Percentiles rank a stretch among this genome's conserved stretches.
Conservation (phyloP, 2,113 vertebrate species). For the Channa argus region DNA sequence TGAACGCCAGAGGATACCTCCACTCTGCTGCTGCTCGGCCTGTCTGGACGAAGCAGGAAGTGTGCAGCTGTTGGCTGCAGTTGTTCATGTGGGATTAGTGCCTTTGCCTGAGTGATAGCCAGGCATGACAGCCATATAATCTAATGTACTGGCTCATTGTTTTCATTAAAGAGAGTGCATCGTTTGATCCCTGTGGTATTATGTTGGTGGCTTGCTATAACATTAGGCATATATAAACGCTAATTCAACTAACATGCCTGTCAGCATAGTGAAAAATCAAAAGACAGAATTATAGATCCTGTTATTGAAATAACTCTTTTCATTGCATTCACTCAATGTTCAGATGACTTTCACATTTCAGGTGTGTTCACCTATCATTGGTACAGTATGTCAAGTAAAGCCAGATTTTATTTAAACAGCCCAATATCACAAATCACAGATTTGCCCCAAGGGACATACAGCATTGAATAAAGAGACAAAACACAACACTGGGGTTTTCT, state of each 20-base stretch:
- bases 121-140: slow-evolving; percentile 64
- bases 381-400: no score
- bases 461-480: no score
- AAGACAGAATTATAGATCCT: neutral
- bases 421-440: no score
- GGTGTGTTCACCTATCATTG: neutral
- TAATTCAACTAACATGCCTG: slow-evolving; percentile 42
- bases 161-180: slow-evolving; percentile 79
- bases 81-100: slow-evolving; percentile 75
- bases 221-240: slow-evolving; percentile 40
- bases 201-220: slow-evolving; percentile 21
- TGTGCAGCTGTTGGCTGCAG: slow-evolving; percentile 76
- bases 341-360: no score
- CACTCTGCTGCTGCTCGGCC: slow-evolving; percentile 23
- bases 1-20: slow-evolving; percentile 43
- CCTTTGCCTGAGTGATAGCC: slow-evolving; percentile 72
- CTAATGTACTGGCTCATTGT: slow-evolving; percentile 74
- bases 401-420: no score
- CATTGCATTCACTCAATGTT: slow-evolving; percentile 22
- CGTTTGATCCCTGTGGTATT: slow-evolving; percentile 59
- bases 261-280: slow-evolving; percentile 23
- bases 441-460: no score
- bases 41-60: slow-evolving; percentile 63
- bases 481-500: no score
- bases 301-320: slow-evolving; percentile 12